Conservation (phyloP, 2,888 invertebrate genomes). For the Lycophotia porphyrea region DNA sequence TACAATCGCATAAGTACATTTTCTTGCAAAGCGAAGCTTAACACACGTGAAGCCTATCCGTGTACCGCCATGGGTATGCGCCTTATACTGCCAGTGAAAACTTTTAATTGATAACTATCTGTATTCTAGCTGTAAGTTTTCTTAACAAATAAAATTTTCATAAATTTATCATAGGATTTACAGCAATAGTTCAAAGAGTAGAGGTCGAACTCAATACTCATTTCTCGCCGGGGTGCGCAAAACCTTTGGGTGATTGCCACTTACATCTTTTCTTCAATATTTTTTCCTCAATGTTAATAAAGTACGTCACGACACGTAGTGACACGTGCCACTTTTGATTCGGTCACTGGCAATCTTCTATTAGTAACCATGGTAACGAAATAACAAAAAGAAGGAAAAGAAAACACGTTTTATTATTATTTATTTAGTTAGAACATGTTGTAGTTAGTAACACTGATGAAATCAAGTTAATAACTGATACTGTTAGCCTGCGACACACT, state of each 20-base stretch:
- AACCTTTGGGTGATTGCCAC: not conserved
- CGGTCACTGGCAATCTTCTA: not conserved
- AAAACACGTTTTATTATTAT: not conserved
- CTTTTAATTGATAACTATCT: no score
- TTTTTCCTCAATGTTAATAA: not conserved
- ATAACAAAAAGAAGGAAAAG: not conserved
- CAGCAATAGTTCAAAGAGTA: not conserved
- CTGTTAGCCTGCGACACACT: no score
- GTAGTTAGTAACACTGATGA: no score
- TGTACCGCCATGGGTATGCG: no score
- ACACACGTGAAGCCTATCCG: no score
- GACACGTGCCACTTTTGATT: not conserved
- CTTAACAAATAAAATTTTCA: not conserved
- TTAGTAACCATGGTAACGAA: conserved; percentile 7
- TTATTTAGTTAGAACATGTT: no score
- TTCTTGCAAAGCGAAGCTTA: no score
- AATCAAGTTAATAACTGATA: no score
- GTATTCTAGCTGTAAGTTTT: no score
- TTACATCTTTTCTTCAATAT: not conserved
- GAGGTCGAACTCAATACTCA: not conserved
- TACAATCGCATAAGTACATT: no score
- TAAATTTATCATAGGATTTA: not conserved
- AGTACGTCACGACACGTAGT: not conserved
- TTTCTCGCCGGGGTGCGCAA: not conserved
- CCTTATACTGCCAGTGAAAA: not conserved